Evolutionary conservation across 2,888 invertebrate species (phyloP).

Genomic region (Helleia helle): DNA sequence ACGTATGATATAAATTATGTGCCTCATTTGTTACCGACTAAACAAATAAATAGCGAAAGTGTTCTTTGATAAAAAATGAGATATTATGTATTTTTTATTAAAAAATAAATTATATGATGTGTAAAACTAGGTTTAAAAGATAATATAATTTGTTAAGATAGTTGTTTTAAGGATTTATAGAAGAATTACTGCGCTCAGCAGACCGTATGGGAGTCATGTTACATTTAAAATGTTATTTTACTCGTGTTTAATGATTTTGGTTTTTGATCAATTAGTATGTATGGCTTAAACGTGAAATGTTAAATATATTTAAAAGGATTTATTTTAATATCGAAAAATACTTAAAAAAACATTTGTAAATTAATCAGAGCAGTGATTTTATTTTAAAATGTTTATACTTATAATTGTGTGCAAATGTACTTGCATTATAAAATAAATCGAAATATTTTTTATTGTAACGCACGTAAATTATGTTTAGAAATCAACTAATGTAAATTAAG

Average conservation of each 20-base stretch:
- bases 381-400: background rate
- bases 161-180: conserved; percentile 50
- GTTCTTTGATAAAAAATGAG: conserved; percentile 65
- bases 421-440: background rate
- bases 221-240: conserved; percentile 8
- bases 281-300: too few species aligned
- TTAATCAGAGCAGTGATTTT: background rate
- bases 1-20: conserved; percentile 40
- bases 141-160: conserved; percentile 71
- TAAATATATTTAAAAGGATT: conserved; percentile 1
- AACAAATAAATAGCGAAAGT: conserved; percentile 56
- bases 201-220: conserved; percentile 18
- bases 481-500: background rate
- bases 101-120: conserved; percentile 61
- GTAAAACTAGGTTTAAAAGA: conserved; percentile 64
- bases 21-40: conserved; percentile 69
- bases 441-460: background rate
- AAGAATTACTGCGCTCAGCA: conserved; percentile 29
- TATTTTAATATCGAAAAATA: background rate
- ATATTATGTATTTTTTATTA: conserved; percentile 68
- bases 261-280: too few species aligned
- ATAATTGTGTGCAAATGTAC: background rate
- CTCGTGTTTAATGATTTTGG: conserved; percentile 7
- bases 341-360: background rate
- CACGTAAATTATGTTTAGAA: background rate